Evolutionary conservation across 1,140 invertebrate species (phyloP).

Genomic region (Dryas iulia): DNA sequence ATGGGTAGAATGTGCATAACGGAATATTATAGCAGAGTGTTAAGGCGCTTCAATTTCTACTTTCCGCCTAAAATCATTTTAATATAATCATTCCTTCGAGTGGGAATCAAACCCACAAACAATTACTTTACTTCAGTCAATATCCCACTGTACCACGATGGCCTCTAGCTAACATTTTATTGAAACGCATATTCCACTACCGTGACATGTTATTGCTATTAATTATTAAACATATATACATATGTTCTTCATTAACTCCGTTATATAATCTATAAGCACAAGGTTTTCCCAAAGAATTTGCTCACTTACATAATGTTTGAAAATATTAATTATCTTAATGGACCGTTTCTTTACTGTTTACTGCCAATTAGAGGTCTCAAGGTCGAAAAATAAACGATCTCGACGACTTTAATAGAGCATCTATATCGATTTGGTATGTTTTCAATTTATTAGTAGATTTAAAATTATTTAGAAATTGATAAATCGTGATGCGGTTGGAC

Average conservation of each 20-base stretch:
- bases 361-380: conserved; percentile 8
- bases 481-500: background rate
- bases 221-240: background rate
- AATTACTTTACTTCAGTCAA: too few relatives aligned
- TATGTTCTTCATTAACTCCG: background rate
- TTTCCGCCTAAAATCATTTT: too few relatives aligned
- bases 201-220: background rate
- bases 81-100: too few relatives aligned
- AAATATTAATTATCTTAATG: conserved; percentile 9
- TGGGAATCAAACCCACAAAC: too few relatives aligned
- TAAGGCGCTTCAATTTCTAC: too few relatives aligned
- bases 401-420: background rate
- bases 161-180: background rate
- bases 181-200: background rate
- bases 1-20: too few relatives aligned
- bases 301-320: conserved; percentile 14
- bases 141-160: too few relatives aligned
- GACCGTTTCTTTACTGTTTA: conserved; percentile 1
- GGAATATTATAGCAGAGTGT: too few relatives aligned
- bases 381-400: conserved; percentile 16
- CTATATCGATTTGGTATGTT: background rate
- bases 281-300: conserved; percentile 14
- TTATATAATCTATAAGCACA: background rate
- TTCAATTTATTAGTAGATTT: background rate
- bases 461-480: background rate